phyloP scores from a whole-genome alignment of 2,113 vertebrate species.

The Macroglossus sobrinus region DNA sequence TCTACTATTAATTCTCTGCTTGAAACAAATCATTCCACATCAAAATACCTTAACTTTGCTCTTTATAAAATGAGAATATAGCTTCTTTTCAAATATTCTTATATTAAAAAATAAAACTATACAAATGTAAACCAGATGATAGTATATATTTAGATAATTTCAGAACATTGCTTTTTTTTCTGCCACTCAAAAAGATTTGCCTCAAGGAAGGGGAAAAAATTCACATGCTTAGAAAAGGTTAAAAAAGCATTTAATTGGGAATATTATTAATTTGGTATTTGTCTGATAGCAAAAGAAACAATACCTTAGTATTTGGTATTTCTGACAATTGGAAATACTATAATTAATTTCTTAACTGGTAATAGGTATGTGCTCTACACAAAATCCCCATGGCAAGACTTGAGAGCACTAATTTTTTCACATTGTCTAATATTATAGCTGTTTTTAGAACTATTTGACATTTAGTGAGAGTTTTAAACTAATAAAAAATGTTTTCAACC shows the following conservation, averaged over 20 bases:
- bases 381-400: constrained; percentile 37
- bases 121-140: neutral
- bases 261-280: neutral
- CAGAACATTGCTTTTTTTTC: neutral
- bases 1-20: neutral
- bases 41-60: neutral
- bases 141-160: neutral
- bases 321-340: constrained; percentile 24
- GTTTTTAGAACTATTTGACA: constrained; percentile 62
- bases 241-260: neutral
- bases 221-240: neutral
- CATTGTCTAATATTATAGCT: constrained; percentile 59
- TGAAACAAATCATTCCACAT: neutral
- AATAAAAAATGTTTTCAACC: constrained; percentile 65
- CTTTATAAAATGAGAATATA: neutral
- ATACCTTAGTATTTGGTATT: neutral
- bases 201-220: neutral
- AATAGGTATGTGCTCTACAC: neutral
- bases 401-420: constrained; percentile 55
- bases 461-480: constrained; percentile 61
- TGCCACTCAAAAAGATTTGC: neutral
- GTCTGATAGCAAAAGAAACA: neutral
- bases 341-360: constrained; percentile 32
- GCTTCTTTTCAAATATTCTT: neutral
- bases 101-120: neutral